Conservation (phyloP, 2,113 vertebrate genomes). For the Triplophysa dalaica region DNA sequence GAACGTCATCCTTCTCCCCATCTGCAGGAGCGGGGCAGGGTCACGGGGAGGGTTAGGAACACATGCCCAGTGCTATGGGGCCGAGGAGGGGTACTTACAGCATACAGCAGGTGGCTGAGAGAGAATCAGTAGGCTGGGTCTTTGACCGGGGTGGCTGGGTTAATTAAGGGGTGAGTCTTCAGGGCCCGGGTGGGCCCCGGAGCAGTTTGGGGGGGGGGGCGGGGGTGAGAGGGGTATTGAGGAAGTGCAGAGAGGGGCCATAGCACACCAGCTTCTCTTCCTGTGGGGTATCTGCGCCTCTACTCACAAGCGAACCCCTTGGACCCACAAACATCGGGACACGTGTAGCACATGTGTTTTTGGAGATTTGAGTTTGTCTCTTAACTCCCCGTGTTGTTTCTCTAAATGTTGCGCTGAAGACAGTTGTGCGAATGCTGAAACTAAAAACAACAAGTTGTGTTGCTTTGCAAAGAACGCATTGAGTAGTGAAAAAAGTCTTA, state of each 20-base stretch:
- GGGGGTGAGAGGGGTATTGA: constrained; percentile 16
- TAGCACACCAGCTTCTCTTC: constrained; percentile 45
- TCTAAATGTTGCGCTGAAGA: constrained; percentile 29
- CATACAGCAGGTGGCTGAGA: constrained; percentile 65
- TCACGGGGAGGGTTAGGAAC: constrained; percentile 73
- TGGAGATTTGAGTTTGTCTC: constrained; percentile 9
- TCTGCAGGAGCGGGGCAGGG: constrained; percentile 72
- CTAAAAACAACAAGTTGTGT: constrained; percentile 42
- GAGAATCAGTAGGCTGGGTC: constrained; percentile 33
- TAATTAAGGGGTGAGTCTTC: constrained; percentile 51
- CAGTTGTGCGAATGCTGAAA: constrained; percentile 49
- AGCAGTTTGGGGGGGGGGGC: constrained; percentile 6
- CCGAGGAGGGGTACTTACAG: constrained; percentile 29
- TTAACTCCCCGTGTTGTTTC: constrained; percentile 42
- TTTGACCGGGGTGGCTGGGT: constrained; percentile 55
- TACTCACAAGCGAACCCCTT: constrained; percentile 37
- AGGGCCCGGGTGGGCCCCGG: constrained; percentile 23
- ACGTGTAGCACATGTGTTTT: constrained; percentile 45
- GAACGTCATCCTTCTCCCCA: constrained; percentile 75
- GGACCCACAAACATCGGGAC: constrained; percentile 25
- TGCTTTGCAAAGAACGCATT: constrained; percentile 37
- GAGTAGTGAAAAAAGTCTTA: constrained; percentile 20
- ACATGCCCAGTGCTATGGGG: constrained; percentile 68
- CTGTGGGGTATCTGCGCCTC: constrained; percentile 47
- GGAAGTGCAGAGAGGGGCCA: constrained; percentile 45